These are phyloP conservation scores for Aricia agestis DNA, from an alignment of 1,140 invertebrate species.

Conservation along the genomic window DNA sequence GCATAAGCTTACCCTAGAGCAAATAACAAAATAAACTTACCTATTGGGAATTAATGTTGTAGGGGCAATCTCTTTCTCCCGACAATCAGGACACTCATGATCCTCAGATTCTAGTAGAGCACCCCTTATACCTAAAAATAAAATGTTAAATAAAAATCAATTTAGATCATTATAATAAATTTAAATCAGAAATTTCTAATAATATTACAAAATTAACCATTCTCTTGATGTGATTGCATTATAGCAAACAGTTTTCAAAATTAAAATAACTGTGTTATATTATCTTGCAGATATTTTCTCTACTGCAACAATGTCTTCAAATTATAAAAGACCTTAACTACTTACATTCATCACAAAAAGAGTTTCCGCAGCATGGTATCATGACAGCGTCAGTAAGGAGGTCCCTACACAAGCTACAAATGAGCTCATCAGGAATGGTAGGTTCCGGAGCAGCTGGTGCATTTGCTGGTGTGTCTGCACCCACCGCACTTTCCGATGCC, in stretches of 20 bases:
- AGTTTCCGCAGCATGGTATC: constrained; percentile 97
- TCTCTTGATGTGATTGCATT: no score
- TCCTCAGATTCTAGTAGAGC: constrained; percentile 94
- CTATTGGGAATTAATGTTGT: constrained; percentile 94
- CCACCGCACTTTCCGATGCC: constrained; percentile 81
- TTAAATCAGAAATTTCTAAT: no score
- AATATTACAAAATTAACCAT: no score
- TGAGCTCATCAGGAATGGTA: constrained; percentile 91
- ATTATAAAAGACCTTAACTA: neutral
- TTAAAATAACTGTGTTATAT: no score
- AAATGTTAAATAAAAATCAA: no score
- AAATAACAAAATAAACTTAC: constrained; percentile 30
- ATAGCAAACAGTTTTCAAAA: no score
- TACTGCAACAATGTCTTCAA: no score
- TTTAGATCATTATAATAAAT: no score
- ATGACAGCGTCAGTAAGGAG: constrained; percentile 96
- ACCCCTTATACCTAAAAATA: constrained; percentile 86
- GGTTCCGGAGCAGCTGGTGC: constrained; percentile 78
- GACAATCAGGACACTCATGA: constrained; percentile 95
- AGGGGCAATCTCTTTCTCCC: constrained; percentile 93
- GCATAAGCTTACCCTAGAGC: no score
- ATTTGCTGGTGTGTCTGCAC: constrained; percentile 52
- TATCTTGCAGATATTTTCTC: no score
- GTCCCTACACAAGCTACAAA: constrained; percentile 95
- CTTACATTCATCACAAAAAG: constrained; percentile 98